Base-by-base conservation (phyloP, 92 coral and sea anemone species). In the Porites cylindrica region DNA sequence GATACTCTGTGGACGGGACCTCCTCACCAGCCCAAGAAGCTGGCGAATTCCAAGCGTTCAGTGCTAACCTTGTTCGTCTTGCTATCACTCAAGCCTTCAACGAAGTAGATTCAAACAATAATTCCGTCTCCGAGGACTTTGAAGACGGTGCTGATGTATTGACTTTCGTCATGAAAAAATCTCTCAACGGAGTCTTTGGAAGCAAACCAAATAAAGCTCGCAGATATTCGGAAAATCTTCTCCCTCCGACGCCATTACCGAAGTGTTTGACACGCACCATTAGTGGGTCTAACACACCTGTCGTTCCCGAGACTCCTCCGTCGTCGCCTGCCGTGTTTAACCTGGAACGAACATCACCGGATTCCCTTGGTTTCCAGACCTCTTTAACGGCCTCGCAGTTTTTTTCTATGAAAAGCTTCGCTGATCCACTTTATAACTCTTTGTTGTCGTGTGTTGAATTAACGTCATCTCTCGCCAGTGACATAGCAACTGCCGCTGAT, bases 261-360 rank as follows among this genome's bases (percentile, higher is more conserved):
- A 95, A 93, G 56, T 95, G 98, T 64, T 52, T 94, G 78, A 60
- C 76, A 12, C 92, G 65, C 17, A 84, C 20, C 23, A 66, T 68
- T 60, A 89, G 94, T 53, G 96, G 89, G n/a, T 61, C 82, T 14
- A 79, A 75, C 47, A 76, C 89, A 8, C 96, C 98, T 8, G 62
- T 91, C n/a, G 81, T 88, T 18, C 98, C 98, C 70, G 69, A 94
- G 66, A 93, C 98, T 20, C 98, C 98, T 43, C 98, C 96, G 10
- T 86, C 96, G 6, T 89, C 97, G 7, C 97, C 93, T 0, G 87
- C 84, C 8, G 70, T 71, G 78, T 79, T 51, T 61, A 89, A 90
- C 67, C 92, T 75, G 84, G 90, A 86, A 50, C 91, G 85, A 70
- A 77, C 8, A 8, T 18, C 73, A 56, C 32, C 64, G 13, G 77